Evolutionary conservation across 1,140 invertebrate genomes (phyloP).

Genomic region (Melipona quadrifasciata): DNA sequence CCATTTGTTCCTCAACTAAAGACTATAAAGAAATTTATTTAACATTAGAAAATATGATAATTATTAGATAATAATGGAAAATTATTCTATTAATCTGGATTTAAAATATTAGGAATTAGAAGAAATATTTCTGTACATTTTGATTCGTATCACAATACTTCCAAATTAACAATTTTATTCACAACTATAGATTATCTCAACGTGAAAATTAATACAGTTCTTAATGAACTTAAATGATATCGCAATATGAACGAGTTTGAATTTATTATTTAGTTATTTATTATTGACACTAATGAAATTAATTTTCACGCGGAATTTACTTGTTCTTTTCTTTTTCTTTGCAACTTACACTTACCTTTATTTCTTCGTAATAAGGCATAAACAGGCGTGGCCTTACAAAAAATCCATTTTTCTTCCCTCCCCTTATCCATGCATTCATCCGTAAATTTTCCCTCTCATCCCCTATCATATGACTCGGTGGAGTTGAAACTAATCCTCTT

Average conservation of each 20-base stretch:
- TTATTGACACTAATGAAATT: not conserved
- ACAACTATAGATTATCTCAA: not conserved
- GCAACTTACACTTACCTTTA: slow-evolving; percentile 85
- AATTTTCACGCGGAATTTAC: not conserved
- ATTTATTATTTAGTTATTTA: not conserved
- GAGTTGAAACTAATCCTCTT: slow-evolving; percentile 91
- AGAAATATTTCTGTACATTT: not conserved
- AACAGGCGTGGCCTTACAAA: slow-evolving; percentile 94
- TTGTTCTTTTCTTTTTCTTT: not conserved
- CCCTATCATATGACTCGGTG: slow-evolving; percentile 93
- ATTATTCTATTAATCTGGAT: not conserved
- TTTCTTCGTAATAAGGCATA: slow-evolving; percentile 96
- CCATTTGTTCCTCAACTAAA: slow-evolving; percentile 91
- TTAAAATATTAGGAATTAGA: no score
- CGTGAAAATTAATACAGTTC: not conserved
- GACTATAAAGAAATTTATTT: slow-evolving; percentile 78
- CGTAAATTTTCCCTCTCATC: slow-evolving; percentile 86
- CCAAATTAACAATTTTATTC: not conserved
- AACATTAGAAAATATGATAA: not conserved
- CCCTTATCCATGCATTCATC: slow-evolving; percentile 93
- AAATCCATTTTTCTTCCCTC: slow-evolving; percentile 89
- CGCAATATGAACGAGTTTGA: not conserved
- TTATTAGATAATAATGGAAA: not conserved
- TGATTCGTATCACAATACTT: not conserved
- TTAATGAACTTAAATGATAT: not conserved